Evolutionary conservation across 2,888 invertebrate species (phyloP), one percentile per base, ranked within the genome.

Genomic region (Drosophila helvetica): DNA sequence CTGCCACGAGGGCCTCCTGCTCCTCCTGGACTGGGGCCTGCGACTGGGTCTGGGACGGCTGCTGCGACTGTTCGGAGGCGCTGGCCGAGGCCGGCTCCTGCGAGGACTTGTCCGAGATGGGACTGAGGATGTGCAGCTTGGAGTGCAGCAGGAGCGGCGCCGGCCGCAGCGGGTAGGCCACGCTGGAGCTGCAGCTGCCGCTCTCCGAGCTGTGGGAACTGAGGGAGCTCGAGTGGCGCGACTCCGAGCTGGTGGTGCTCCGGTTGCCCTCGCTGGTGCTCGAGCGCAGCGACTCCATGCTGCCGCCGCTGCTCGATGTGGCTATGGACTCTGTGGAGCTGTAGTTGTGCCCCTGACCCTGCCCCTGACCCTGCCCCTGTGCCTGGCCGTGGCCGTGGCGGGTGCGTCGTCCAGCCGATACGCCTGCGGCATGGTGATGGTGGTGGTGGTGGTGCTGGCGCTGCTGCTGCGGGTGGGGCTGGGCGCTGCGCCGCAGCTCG

Each of bases 61-160:
- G 96, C 87, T 96, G 96, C 12, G 96, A 96, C 19, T 96, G 95
- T 91, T 97, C 96, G 8, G 96, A 81, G 60, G 77, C 77, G 9
- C 69, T 64, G 43, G 80, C 78, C n/a, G 78, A 96, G 19, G 94
- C 95, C 15, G 96, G 96, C 89, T 97, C 97, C 91, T 96, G 96
- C 1, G 96, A 96, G 22, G 97, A 97, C 92, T 97, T 97, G 92
- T 97, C 97, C 65, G 97, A 97, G 88, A 97, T 97, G 19, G 97
- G 97, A 86, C 97, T 97, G 52, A 97, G 93, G 90, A 97, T 96
- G 92, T 97, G 96, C 79, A 97, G 93, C 91, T 97, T 96, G 64
- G 95, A 94, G 91, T 96, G 95, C 81, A 96, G 94, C 62, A 94
- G 93, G 47, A 94, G 92, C 91, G 95, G 96, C 89, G 95, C 96